Conservation (phyloP, 2,888 invertebrate genomes). For the Drepana falcataria region DNA sequence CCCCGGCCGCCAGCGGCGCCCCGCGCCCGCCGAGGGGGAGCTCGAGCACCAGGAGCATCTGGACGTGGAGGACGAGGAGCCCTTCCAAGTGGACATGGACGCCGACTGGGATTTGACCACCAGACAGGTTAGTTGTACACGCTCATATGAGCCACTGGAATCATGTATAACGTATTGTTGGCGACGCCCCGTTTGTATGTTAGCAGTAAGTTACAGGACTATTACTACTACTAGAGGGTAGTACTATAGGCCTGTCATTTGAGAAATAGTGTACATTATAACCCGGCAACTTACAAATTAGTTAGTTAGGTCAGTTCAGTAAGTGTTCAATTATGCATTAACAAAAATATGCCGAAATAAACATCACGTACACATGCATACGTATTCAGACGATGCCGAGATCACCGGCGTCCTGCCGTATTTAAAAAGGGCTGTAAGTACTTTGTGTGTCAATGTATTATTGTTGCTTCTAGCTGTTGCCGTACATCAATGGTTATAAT, state of each 20-base stretch:
- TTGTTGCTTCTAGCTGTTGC: constrained; percentile 80
- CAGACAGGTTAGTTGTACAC: constrained; percentile 82
- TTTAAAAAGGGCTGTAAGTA: background rate
- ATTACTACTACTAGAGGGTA: too few species aligned
- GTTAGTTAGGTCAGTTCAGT: too few species aligned
- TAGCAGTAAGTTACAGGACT: too few species aligned
- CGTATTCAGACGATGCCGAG: too few species aligned
- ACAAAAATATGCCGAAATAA: too few species aligned
- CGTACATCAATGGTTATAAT: constrained; percentile 94
- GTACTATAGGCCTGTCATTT: too few species aligned
- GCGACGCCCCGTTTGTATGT: too few species aligned
- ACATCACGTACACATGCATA: too few species aligned
- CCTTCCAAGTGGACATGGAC: constrained; percentile 56
- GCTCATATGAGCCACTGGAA: background rate
- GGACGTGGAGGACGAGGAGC: constrained; percentile 80
- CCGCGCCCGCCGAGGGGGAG: constrained; percentile 31
- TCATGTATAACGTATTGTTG: too few species aligned
- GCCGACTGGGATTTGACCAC: constrained; percentile 97
- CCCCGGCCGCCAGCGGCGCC: constrained; percentile 52
- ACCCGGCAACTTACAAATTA: too few species aligned
- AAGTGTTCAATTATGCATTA: too few species aligned
- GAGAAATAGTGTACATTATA: too few species aligned
- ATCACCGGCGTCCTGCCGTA: background rate
- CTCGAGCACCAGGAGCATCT: constrained; percentile 51
- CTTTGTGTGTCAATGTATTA: background rate